These are phyloP conservation scores for Microctonus brassicae DNA, from an alignment of 2,888 invertebrate species.

Conservation along the genomic window DNA sequence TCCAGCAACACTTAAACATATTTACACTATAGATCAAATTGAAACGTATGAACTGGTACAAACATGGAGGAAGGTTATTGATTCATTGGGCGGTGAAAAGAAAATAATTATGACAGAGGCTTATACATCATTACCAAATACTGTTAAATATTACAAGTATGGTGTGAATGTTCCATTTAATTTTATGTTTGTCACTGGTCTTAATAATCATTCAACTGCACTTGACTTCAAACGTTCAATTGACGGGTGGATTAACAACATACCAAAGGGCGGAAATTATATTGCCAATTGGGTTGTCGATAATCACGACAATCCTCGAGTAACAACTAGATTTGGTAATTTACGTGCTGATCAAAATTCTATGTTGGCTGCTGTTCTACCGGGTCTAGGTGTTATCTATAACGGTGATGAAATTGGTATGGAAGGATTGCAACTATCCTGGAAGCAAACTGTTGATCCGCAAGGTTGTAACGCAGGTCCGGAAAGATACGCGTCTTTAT, in stretches of 20 bases:
- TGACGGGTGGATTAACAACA: conserved; percentile 74
- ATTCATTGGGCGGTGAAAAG: conserved; percentile 71
- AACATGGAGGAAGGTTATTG: conserved; percentile 73
- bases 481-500: conserved; percentile 71
- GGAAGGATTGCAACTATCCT: conserved; percentile 75
- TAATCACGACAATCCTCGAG: conserved; percentile 72
- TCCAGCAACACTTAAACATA: conserved; percentile 63
- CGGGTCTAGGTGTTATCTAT: conserved; percentile 77
- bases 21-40: conserved; percentile 62
- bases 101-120: conserved; percentile 76
- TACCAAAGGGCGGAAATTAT: conserved; percentile 70
- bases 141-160: conserved; percentile 73
- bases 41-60: conserved; percentile 68
- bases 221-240: conserved; percentile 71
- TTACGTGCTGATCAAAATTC: conserved; percentile 72
- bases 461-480: conserved; percentile 76
- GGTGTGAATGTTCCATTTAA: conserved; percentile 75
- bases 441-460: conserved; percentile 77
- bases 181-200: conserved; percentile 73
- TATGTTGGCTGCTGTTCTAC: conserved; percentile 75
- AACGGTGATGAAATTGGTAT: conserved; percentile 90
- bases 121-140: conserved; percentile 71
- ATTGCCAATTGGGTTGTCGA: conserved; percentile 82
- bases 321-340: conserved; percentile 69
- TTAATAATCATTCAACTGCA: conserved; percentile 70